Conservation (phyloP, 2,797 vertebrate species). For the Schizopygopsis pylzovi region DNA sequence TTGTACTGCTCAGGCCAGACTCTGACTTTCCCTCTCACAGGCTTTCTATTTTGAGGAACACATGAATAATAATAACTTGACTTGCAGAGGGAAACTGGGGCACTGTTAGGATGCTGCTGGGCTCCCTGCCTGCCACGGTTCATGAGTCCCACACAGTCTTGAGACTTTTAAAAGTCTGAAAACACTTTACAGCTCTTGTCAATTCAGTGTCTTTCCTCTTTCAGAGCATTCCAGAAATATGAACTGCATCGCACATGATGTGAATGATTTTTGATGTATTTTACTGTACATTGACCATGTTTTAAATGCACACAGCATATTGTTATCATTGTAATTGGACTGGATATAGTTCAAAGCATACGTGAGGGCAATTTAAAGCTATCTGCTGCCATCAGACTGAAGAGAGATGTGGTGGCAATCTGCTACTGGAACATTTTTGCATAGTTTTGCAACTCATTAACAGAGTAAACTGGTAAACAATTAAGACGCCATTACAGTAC, state of each 20-base stretch:
- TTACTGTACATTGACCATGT: not conserved
- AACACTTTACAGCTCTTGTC: constrained; percentile 11
- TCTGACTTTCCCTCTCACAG: constrained; percentile 34
- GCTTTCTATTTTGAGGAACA: constrained; percentile 45
- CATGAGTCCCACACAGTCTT: constrained; percentile 31
- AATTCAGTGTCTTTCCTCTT: constrained; percentile 1
- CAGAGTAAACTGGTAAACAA: constrained; percentile 10
- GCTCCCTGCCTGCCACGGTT: constrained; percentile 44
- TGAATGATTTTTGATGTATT: not conserved
- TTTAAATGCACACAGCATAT: constrained; percentile 1
- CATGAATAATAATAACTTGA: constrained; percentile 50
- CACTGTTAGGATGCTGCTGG: constrained; percentile 39
- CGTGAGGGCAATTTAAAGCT: constrained; percentile 2
- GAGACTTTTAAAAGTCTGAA: constrained; percentile 26
- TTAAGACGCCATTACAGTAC: not conserved
- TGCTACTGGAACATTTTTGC: not conserved
- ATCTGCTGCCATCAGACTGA: not conserved
- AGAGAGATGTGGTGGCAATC: constrained; percentile 1
- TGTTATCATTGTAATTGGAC: not conserved
- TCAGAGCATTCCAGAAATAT: constrained; percentile 1
- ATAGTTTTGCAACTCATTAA: constrained; percentile 21
- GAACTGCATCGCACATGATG: not conserved
- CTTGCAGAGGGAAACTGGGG: constrained; percentile 44
- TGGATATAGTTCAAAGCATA: constrained; percentile 6
- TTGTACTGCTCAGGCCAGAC: constrained; percentile 34